These are phyloP conservation scores for Gymnothorax javanicus DNA, from an alignment of 2,797 vertebrate genomes.

Conservation along the genomic window DNA sequence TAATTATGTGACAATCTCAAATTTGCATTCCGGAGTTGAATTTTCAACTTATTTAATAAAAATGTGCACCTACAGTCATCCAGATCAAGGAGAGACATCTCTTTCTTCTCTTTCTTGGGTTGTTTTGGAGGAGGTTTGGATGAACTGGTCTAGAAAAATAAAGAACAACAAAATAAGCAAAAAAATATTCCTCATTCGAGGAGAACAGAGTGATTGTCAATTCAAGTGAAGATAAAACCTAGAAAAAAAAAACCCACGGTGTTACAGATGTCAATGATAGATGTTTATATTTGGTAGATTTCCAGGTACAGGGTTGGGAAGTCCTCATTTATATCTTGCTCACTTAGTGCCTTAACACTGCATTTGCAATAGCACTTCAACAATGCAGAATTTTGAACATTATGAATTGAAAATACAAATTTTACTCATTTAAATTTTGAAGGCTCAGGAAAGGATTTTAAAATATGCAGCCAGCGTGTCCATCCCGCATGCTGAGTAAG, in stretches of 20 bases:
- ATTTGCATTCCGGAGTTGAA: not conserved
- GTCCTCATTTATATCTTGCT: no score
- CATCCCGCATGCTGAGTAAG: not conserved
- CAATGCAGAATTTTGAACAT: not conserved
- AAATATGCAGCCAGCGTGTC: not conserved
- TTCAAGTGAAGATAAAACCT: not conserved
- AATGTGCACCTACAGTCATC: conserved; percentile 88
- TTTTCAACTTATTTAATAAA: not conserved
- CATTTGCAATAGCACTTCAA: no score
- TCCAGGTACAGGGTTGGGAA: no score
- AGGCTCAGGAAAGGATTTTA: not conserved
- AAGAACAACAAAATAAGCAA: conserved; percentile 1
- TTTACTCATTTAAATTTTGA: not conserved
- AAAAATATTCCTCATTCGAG: not conserved
- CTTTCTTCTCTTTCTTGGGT: conserved; percentile 76
- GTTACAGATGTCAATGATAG: not conserved
- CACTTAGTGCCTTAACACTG: no score
- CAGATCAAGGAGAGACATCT: conserved; percentile 94
- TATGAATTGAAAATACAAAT: not conserved
- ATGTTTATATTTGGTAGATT: not conserved
- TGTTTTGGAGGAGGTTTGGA: conserved; percentile 73
- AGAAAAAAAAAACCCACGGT: not conserved
- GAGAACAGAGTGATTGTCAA: no score
- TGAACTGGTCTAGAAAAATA: conserved; percentile 64
- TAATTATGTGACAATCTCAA: not conserved